These are phyloP conservation scores for Peromyscus maniculatus DNA, from an alignment of 2,113 vertebrate genomes.

Conservation along the genomic window DNA sequence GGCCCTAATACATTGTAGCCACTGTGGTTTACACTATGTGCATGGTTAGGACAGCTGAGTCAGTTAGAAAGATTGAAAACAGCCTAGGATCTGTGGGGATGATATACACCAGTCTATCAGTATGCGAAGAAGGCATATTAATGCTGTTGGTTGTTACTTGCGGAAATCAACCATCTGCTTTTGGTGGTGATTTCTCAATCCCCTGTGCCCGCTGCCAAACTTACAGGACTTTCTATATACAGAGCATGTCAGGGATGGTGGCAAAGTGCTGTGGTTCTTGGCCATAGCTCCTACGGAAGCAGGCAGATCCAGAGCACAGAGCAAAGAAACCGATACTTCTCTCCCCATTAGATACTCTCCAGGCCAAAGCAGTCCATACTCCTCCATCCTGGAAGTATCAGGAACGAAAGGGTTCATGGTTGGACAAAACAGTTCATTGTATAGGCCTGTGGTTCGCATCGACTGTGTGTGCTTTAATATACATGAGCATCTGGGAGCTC, in stretches of 20 bases:
- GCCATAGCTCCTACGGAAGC: background rate
- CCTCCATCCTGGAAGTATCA: background rate
- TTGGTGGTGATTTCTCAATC: background rate
- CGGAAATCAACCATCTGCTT: slow-evolving; percentile 37
- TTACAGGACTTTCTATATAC: slow-evolving; percentile 29
- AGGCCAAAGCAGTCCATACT: background rate
- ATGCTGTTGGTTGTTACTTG: slow-evolving; percentile 5
- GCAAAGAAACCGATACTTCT: background rate
- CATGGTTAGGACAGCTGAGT: background rate
- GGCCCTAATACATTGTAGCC: background rate
- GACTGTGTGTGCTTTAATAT: background rate
- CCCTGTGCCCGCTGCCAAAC: background rate
- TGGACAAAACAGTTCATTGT: background rate
- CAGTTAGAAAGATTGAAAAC: background rate
- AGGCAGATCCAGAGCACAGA: background rate
- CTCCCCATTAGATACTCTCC: background rate
- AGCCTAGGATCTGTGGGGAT: background rate
- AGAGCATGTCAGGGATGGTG: slow-evolving; percentile 29
- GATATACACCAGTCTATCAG: slow-evolving; percentile 27
- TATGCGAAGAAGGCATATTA: background rate
- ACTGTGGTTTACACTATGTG: background rate
- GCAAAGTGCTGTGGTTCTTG: fast-evolving
- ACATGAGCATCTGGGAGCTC: background rate
- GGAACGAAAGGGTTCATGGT: background rate
- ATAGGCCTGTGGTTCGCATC: background rate